phyloP scores from a whole-genome alignment of 1,140 invertebrate genomes.

The Phthorimaea operculella region DNA sequence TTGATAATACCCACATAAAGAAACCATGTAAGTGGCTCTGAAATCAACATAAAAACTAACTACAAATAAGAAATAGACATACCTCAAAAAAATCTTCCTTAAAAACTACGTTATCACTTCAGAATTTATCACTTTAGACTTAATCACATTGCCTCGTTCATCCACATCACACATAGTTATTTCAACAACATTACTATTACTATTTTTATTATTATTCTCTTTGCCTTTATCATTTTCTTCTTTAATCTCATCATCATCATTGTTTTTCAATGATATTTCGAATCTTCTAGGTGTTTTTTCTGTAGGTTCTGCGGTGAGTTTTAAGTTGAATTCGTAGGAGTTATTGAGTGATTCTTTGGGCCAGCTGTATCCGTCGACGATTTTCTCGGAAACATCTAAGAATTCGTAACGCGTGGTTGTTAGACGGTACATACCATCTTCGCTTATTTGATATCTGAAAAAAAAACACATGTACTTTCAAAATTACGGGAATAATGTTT shows the following conservation, averaged over 20 bases:
- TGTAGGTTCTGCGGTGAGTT: constrained; percentile 33
- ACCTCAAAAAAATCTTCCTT: no score
- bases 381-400: constrained; percentile 77
- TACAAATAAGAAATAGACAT: no score
- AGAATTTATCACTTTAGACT: constrained; percentile 32
- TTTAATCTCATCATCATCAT: constrained; percentile 17
- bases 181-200: constrained; percentile 24
- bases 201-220: constrained; percentile 15
- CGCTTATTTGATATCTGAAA: constrained; percentile 75
- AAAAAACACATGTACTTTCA: background rate
- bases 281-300: constrained; percentile 31
- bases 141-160: constrained; percentile 50
- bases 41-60: no score
- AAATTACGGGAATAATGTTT: no score
- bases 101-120: constrained; percentile 14
- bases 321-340: constrained; percentile 49
- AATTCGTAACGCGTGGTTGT: constrained; percentile 83
- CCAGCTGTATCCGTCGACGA: constrained; percentile 58
- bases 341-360: constrained; percentile 45
- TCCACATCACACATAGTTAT: constrained; percentile 56
- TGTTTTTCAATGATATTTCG: constrained; percentile 37
- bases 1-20: no score
- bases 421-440: constrained; percentile 79
- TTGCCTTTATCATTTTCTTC: constrained; percentile 8
- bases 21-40: no score